phyloP scores from a whole-genome alignment of 2,113 vertebrate genomes.

The Columba livia region DNA sequence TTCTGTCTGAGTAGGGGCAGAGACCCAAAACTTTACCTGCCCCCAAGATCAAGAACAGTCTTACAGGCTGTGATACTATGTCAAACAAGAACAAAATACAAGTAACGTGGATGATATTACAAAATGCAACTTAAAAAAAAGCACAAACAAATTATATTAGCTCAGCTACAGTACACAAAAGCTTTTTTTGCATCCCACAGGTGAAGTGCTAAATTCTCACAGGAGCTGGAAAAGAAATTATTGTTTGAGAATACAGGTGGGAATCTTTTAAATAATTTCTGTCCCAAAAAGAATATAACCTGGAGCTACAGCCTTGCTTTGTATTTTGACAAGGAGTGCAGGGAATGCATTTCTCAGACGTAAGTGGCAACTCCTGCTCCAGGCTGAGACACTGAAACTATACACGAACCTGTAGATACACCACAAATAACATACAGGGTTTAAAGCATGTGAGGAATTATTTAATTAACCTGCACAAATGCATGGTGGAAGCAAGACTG shows the following conservation, averaged over 20 bases:
- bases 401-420: background rate
- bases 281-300: background rate
- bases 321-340: background rate
- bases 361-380: background rate
- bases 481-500: background rate
- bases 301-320: background rate
- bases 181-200: background rate
- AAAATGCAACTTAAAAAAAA: background rate
- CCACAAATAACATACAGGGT: background rate
- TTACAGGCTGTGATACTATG: background rate
- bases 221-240: background rate
- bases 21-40: background rate
- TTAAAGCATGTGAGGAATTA: background rate
- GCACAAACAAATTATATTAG: background rate
- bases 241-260: background rate
- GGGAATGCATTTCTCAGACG: background rate
- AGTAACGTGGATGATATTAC: background rate
- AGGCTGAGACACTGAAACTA: background rate
- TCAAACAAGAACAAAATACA: background rate
- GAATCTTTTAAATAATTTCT: background rate
- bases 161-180: background rate
- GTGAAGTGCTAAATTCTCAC: background rate
- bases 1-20: background rate
- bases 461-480: background rate
- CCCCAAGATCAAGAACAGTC: background rate